Percentiles rank a stretch among this genome's conserved stretches.
Conservation (phyloP, 2,888 invertebrate genomes). For the Andrena camellia region DNA sequence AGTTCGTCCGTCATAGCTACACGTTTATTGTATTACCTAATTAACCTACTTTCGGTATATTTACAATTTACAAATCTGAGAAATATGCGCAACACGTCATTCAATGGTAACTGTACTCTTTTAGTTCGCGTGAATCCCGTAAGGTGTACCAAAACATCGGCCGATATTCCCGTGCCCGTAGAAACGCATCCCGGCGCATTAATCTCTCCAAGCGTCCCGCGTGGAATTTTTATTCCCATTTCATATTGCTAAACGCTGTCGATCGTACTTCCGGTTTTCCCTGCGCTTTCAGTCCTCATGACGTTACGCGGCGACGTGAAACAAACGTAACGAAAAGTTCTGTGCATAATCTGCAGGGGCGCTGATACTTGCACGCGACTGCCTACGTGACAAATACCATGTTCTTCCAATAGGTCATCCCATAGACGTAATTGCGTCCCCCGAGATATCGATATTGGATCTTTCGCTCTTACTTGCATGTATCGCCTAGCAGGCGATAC, state of each 20-base stretch:
- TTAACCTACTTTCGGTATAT: conserved; percentile 75
- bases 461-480: not conserved
- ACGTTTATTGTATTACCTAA: conserved; percentile 63
- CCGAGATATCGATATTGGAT: conserved; percentile 52
- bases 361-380: conserved; percentile 52
- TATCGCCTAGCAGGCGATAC: not conserved
- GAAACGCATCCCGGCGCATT: not conserved
- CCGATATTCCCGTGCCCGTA: conserved; percentile 25
- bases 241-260: not conserved
- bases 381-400: conserved; percentile 78
- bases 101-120: conserved; percentile 65
- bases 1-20: conserved; percentile 87
- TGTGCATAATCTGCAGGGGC: conserved; percentile 59
- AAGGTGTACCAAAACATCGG: conserved; percentile 66
- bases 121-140: conserved; percentile 69
- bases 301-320: conserved; percentile 5
- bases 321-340: conserved; percentile 32
- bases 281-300: not conserved
- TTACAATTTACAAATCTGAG: conserved; percentile 76
- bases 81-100: conserved; percentile 71
- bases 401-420: conserved; percentile 52
- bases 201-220: not conserved
- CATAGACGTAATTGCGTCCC: conserved; percentile 20
- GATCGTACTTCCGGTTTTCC: not conserved
- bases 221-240: not conserved